Evolutionary conservation across 2,113 vertebrate species (phyloP).

Genomic region (Hemiprocne comata): DNA sequence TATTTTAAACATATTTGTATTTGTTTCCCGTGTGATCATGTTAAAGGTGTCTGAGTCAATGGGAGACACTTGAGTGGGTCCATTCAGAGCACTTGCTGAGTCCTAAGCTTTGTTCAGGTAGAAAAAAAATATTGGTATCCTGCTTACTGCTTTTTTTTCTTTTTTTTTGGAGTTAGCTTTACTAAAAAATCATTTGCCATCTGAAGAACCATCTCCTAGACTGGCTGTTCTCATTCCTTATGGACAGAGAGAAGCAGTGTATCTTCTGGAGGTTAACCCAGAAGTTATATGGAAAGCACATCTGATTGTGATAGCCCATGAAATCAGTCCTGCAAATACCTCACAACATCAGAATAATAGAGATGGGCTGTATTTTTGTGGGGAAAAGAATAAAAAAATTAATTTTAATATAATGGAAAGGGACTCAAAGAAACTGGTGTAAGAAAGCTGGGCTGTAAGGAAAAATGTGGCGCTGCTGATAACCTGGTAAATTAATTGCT

Average conservation of each 20-base stretch:
- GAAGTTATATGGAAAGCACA: not conserved
- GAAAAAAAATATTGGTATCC: not conserved
- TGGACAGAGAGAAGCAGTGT: not conserved
- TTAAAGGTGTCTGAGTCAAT: not conserved
- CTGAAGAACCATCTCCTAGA: not conserved
- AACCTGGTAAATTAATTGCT: not conserved
- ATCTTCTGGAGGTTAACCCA: not conserved
- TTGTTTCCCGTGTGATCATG: not conserved
- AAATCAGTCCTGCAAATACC: not conserved
- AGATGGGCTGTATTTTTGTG: too few species aligned
- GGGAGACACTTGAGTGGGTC: not conserved
- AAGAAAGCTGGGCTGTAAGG: not conserved
- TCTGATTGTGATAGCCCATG: not conserved
- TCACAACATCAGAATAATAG: not conserved
- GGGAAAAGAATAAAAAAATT: not conserved
- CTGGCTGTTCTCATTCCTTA: not conserved
- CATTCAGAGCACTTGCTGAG: not conserved
- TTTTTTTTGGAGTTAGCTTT: not conserved
- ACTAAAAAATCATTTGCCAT: not conserved
- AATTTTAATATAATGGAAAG: not conserved
- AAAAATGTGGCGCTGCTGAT: not conserved
- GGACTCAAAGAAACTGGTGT: not conserved
- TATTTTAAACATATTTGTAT: not conserved
- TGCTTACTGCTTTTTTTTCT: accelerated
- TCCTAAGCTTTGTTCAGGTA: not conserved